Evolutionary conservation across 2,888 invertebrate species (phyloP), one percentile per base, ranked within the genome.

Genomic region (Liodrosophila aerea): DNA sequence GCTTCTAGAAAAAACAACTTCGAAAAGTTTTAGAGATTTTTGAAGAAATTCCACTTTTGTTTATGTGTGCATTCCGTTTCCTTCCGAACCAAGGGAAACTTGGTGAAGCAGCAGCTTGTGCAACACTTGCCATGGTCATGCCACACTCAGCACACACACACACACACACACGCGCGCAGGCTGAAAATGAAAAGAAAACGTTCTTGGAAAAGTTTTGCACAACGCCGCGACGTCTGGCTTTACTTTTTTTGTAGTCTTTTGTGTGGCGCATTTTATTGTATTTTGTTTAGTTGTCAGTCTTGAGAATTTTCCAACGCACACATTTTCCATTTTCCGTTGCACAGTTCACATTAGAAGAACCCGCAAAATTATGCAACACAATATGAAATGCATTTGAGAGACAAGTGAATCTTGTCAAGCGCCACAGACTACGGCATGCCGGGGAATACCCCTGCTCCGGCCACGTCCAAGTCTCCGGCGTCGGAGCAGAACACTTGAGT

Each of bases 361-460:
- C 83, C 78, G 83, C 78, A 84, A 81, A 81, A 85, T 81, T 81
- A 81, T 81, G 81, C 81, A 81, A 67, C 85, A 74, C 84, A 81
- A 85, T 81, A 85, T 85, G 84, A 86, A 81, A 81, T 81, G 85
- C 78, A 80, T 85, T 80, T 83, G 78, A 80, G 36, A 85, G 78
- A 80, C 85, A 80, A 85, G 85, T 80, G 78, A 80, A 85, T 85
- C 78, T 83, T 83, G 78, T 83, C 83, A 80, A 85, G 77, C 78
- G 85, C 64, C 80, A 75, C 59, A 22, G 22, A 22, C 22, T 22
- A 22, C 22, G 22, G 22, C 22, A 5, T n/a, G n/a, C n/a, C n/a
- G 5, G 5, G 22, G 5, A 22, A 22, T 22, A 22, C 22, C 15
- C 13, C 36, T 36, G 5, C 22, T 2, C 22, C 22, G 22, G n/a